These are phyloP conservation scores for Theocolax elegans DNA, from an alignment of 1,140 invertebrate species.

Conservation along the genomic window DNA sequence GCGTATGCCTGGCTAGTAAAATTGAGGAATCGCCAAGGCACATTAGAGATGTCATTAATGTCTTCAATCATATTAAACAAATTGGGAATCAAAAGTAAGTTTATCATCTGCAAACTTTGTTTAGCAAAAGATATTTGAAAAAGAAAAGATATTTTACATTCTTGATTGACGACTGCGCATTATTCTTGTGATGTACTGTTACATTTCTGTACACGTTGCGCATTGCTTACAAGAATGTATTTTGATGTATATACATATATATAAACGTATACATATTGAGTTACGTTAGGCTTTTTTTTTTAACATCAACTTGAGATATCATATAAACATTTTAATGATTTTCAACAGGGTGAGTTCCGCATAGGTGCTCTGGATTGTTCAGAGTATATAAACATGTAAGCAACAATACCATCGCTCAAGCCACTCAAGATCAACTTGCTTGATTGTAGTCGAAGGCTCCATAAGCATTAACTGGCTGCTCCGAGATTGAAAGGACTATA, in stretches of 20 bases:
- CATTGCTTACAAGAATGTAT: too few species aligned
- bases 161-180: constrained; percentile 24
- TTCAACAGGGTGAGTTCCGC: constrained; percentile 44
- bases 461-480: constrained; percentile 34
- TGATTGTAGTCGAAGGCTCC: constrained; percentile 41
- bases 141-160: constrained; percentile 37
- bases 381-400: constrained; percentile 43
- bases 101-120: constrained; percentile 41
- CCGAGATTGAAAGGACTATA: constrained; percentile 38
- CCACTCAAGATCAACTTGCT: constrained; percentile 41
- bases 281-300: constrained; percentile 36
- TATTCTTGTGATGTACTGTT: constrained; percentile 37
- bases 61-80: constrained; percentile 99
- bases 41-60: constrained; percentile 97
- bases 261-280: too few species aligned
- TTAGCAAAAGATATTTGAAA: constrained; percentile 32
- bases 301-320: constrained; percentile 6
- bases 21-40: constrained; percentile 97
- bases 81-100: constrained; percentile 91
- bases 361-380: constrained; percentile 42
- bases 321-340: constrained; percentile 44
- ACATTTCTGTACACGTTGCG: too few species aligned
- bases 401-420: constrained; percentile 41
- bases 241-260: too few species aligned
- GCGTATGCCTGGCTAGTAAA: constrained; percentile 97